These are phyloP conservation scores for Mastomys natalensis DNA, from an alignment of 2,113 vertebrate species.

Conservation along the genomic window DNA sequence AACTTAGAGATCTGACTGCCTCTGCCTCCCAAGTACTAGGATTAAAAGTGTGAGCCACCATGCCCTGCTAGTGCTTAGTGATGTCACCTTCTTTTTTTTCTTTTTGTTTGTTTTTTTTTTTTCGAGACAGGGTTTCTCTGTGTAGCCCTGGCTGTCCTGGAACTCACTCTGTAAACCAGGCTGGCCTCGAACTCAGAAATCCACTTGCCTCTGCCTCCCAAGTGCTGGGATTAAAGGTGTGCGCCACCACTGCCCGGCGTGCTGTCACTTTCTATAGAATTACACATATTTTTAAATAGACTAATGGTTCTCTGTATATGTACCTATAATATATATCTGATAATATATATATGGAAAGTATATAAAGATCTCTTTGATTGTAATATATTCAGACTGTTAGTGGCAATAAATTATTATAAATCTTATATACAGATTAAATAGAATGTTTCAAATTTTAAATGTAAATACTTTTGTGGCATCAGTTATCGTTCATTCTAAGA, in stretches of 20 bases:
- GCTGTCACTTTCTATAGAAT: not conserved
- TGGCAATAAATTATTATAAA: conserved; percentile 27
- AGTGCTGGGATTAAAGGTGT: too few species aligned
- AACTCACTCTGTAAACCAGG: too few species aligned
- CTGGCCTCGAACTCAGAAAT: too few species aligned
- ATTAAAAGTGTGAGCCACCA: not conserved
- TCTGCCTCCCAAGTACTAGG: too few species aligned
- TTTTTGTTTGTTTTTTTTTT: too few species aligned
- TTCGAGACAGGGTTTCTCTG: too few species aligned
- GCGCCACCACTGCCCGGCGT: too few species aligned
- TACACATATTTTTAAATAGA: conserved; percentile 3
- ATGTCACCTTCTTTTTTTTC: too few species aligned
- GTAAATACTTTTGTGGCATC: not conserved
- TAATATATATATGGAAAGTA: conserved; percentile 14
- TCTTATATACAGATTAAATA: not conserved
- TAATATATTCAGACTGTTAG: conserved; percentile 32
- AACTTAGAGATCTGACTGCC: not conserved
- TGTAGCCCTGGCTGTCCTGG: too few species aligned
- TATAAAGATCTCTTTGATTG: not conserved
- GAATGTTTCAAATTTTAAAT: conserved; percentile 26
- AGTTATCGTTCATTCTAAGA: not conserved
- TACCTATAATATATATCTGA: not conserved
- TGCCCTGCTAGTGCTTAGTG: not conserved
- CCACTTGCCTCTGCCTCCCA: too few species aligned
- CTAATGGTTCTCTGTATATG: not conserved